Conservation (phyloP, 2,113 vertebrate species). For the Prunella fulvescens region DNA sequence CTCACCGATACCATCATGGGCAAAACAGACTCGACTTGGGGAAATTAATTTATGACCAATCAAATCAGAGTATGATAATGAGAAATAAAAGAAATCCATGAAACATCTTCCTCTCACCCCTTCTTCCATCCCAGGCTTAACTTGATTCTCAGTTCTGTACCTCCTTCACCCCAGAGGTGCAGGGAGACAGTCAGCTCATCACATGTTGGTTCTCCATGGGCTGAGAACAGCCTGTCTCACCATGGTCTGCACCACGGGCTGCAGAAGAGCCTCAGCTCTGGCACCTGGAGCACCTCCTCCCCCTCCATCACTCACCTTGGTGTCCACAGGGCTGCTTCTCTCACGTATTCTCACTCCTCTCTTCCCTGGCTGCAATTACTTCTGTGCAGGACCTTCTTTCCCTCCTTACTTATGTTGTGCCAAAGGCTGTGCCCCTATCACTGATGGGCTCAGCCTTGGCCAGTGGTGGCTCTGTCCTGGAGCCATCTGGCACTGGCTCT, state of each 20-base stretch:
- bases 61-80: neutral
- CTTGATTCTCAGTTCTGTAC: neutral
- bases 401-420: too few relatives aligned
- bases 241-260: fast-evolving
- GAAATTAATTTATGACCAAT: neutral
- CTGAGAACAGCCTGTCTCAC: neutral
- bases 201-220: neutral
- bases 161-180: neutral
- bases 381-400: neutral
- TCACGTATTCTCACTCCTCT: fast-evolving
- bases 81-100: neutral
- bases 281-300: neutral
- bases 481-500: fast-evolving
- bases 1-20: neutral
- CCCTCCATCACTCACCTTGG: neutral
- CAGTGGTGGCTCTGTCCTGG: neutral
- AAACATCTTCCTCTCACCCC: neutral
- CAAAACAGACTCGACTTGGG: neutral
- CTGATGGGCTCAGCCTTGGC: neutral
- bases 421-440: fast-evolving
- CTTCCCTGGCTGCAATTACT: neutral
- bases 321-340: neutral
- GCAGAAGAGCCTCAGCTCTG: neutral
- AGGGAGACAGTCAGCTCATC: neutral
- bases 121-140: neutral